Evolutionary conservation across 2,797 vertebrate genomes (phyloP).

Genomic region (Phyllotis vaccarum): DNA sequence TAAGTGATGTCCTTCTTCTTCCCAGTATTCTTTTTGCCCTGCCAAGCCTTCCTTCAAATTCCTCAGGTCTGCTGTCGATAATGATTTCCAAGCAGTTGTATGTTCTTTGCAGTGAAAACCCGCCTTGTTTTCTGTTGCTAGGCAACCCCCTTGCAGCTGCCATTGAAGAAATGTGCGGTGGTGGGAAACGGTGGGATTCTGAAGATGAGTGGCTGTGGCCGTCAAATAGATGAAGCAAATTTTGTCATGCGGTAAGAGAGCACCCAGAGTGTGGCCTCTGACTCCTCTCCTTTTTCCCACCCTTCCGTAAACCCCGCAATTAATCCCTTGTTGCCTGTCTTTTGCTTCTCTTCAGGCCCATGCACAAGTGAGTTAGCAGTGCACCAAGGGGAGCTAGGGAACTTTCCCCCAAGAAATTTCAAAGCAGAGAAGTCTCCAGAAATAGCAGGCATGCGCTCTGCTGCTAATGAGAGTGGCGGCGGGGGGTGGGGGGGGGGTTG

Average conservation of each 20-base stretch:
- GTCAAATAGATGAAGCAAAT: constrained; percentile 94
- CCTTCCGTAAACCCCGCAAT: constrained; percentile 34
- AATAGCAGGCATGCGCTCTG: background rate
- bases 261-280: constrained; percentile 40
- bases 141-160: constrained; percentile 95
- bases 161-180: constrained; percentile 96
- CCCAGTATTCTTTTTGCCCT: background rate
- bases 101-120: constrained; percentile 85
- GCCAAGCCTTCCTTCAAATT: constrained; percentile 33
- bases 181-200: constrained; percentile 98
- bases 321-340: constrained; percentile 16
- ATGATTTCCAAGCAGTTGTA: constrained; percentile 75
- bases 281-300: constrained; percentile 32
- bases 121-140: constrained; percentile 90
- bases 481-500: background rate
- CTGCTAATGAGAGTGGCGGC: background rate
- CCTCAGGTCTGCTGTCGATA: constrained; percentile 70
- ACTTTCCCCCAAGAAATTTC: background rate
- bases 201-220: constrained; percentile 94
- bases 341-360: background rate
- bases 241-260: constrained; percentile 96
- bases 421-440: background rate
- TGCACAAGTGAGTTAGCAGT: background rate
- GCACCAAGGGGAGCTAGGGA: background rate
- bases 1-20: constrained; percentile 46